Base-by-base conservation (phyloP, 2,888 invertebrate species). In the Pandemis heparana region DNA sequence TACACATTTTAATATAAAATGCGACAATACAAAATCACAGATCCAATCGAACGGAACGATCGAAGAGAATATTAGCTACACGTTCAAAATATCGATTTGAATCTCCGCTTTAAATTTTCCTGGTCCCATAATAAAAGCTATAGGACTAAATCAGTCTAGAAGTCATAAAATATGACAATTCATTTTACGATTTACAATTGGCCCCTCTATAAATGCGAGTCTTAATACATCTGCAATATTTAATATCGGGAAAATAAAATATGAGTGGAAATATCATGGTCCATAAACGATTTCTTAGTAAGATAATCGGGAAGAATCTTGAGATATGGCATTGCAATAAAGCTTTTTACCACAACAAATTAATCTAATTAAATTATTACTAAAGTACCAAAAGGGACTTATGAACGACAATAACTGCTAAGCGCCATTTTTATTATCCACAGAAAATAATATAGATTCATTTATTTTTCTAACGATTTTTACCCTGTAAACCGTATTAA, bases 1-100 rank as follows among this genome's bases (percentile, higher is more conserved):
- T 71, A 80, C 91, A 93, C 92, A 93, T 93, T 94, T 94, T 94
- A 93, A 94, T 94, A 90, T 91, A 92, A 94, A 93, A 94, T 92
- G 93, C 88, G 74, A 18, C 32, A 41, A 32, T 62, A 53, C 23
- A 91, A 84, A 70, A 92, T 92, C 92, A 92, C 92, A 93, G 92
- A 89, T 90, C 83, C 83, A 53, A 53, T 16, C 16, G 53, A 53
- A 53, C 51, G n/a, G 51, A 53, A 53, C 8, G 5, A 53, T 18
- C n/a, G 14, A 16, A 2, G 14, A 53, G 14, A 18, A 18, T 5
- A 16, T 53, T 53, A 53, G 6, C 53, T 53, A 53, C 53, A 18
- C 18, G 12, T 43, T 53, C 5, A 51, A 51, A 60, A 70, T 68
- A 75, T n/a, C 56, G 60, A 43, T 60, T 64, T 61, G 43, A 23